phyloP scores from a whole-genome alignment of 2,888 invertebrate species.

The Thymelicus lineola region DNA sequence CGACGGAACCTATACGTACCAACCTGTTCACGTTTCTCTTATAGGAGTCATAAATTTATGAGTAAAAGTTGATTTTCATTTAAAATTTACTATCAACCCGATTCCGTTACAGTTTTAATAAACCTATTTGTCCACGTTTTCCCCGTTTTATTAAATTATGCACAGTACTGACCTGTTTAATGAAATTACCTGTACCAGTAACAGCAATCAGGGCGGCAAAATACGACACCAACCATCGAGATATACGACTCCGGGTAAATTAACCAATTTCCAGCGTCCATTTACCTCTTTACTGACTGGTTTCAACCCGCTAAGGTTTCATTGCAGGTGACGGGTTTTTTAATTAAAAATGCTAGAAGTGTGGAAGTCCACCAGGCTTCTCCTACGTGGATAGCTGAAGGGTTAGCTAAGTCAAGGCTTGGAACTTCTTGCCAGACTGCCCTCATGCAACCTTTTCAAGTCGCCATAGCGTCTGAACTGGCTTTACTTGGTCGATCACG shows the following conservation, averaged over 20 bases:
- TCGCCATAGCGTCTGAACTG: no score
- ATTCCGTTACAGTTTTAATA: slow-evolving; percentile 17
- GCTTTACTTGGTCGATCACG: no score
- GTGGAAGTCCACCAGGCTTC: no score
- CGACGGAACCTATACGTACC: background rate
- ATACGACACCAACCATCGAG: slow-evolving; percentile 10
- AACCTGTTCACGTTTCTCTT: background rate
- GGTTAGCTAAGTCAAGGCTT: no score
- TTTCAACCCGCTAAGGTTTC: background rate
- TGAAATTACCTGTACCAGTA: slow-evolving; percentile 19
- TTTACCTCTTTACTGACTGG: slow-evolving; percentile 2
- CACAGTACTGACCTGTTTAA: background rate
- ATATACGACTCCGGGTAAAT: slow-evolving; percentile 22
- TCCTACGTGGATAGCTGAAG: no score
- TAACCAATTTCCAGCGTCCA: slow-evolving; percentile 27
- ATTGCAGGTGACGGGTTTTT: no score
- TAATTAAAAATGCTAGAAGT: no score
- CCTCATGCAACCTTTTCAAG: no score
- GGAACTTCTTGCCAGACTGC: no score
- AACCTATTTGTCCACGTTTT: slow-evolving; percentile 7
- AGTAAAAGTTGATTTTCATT: slow-evolving; percentile 3
- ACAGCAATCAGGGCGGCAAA: slow-evolving; percentile 15
- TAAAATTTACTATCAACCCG: background rate
- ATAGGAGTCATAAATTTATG: background rate
- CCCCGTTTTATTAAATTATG: background rate